These are phyloP conservation scores for Tribolium castaneum DNA, from an alignment of 1,140 invertebrate species.

Conservation along the genomic window DNA sequence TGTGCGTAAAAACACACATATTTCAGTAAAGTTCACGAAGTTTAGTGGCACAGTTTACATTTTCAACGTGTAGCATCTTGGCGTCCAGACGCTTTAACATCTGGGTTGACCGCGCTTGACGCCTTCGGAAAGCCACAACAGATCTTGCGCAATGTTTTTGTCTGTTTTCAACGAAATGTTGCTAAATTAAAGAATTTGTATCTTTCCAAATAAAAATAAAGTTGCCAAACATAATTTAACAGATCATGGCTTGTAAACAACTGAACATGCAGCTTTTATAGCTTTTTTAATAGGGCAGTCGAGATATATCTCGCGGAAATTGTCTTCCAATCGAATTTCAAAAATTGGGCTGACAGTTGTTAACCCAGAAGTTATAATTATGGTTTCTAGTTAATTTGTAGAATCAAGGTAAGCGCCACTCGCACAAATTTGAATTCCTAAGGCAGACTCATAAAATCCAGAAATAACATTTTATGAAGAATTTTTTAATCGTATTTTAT, in stretches of 20 bases:
- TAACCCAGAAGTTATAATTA: neutral
- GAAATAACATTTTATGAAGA: conserved; percentile 25
- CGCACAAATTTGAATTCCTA: neutral
- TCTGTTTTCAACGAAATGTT: conserved; percentile 25
- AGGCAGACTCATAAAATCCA: neutral
- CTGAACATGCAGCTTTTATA: conserved; percentile 6
- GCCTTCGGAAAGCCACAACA: conserved; percentile 39
- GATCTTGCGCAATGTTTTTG: conserved; percentile 11
- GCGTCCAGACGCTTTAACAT: conserved; percentile 37
- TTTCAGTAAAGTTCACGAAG: conserved; percentile 50
- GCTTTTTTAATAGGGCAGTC: conserved; percentile 18
- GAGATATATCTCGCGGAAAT: neutral
- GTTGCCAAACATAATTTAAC: conserved; percentile 30
- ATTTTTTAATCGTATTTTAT: conserved; percentile 14
- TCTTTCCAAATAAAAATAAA: conserved; percentile 15
- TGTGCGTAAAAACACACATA: conserved; percentile 43
- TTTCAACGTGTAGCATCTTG: conserved; percentile 37
- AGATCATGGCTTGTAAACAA: conserved; percentile 19
- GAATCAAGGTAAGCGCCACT: neutral
- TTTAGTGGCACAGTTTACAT: conserved; percentile 51
- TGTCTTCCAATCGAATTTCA: neutral
- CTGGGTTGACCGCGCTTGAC: conserved; percentile 37
- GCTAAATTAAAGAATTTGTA: conserved; percentile 19
- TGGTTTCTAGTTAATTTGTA: too few species aligned
- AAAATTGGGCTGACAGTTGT: too few species aligned